Base-by-base conservation (phyloP, 2,797 vertebrate genomes). In the Chaetodon trifasciatus region DNA sequence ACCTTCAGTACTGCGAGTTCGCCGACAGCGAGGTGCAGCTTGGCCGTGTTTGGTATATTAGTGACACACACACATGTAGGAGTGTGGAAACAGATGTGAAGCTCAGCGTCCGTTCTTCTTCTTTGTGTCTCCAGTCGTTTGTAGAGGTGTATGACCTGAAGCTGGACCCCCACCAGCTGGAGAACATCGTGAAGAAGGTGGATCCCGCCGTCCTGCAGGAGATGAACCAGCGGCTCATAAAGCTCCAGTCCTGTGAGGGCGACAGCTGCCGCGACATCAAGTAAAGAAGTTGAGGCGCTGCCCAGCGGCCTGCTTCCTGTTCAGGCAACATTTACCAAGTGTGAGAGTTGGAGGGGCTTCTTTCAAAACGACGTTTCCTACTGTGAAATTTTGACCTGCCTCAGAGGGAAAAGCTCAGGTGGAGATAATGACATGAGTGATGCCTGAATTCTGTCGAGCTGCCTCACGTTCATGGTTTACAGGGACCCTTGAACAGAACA, bases 1-100 rank as follows among this genome's bases (percentile, higher is more conserved):
- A 96, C 88, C 82, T 96, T 21, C 96, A 96, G 72, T 96, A 96
- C 90, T 96, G 96, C 67, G 96, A 96, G 89, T 96, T 96, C 64
- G 96, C 95, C 0, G 96, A 96, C 92, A 93, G 44, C 3, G 95
- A 96, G 95, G 96, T 96, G 86, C 3, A 0, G 4, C 6, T 1
- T 1, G 23, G 0, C 0, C 0, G n/a, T 0, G 5, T 3, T 12
- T 3, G 17, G 2, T n/a, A 1, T 8, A 16, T 7, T 3, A 8
- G 1, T 10, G 28, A 13, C 11, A 44, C 44, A 13, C 44, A 3
- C 15, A 5, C 4, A 3, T 3, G 6, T 23, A 0, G 0, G 23
- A 28, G 53, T 50, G n/a, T 35, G 8, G 12, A 39, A 23, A 11
- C 32, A 2, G 42, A 6, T 9, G 44, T 68, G 40, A 61, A 49